Conservation (phyloP, 2,888 invertebrate genomes). For the Drosophila cognata region DNA sequence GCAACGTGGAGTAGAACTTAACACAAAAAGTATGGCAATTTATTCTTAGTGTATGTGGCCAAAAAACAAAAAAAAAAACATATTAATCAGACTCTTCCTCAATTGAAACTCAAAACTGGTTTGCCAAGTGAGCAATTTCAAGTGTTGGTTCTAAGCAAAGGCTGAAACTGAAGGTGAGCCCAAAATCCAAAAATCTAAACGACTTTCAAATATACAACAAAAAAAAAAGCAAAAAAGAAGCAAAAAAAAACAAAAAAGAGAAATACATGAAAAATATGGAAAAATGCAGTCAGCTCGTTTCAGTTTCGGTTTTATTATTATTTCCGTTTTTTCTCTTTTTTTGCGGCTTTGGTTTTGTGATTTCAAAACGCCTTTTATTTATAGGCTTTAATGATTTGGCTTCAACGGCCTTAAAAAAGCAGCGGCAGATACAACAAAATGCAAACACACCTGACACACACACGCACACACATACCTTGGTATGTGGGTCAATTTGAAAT, state of each 20-base stretch:
- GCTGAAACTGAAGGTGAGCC: conserved; percentile 47
- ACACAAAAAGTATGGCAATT: neutral
- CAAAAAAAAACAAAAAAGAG: neutral
- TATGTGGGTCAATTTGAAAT: conserved; percentile 81
- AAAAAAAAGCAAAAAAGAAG: neutral
- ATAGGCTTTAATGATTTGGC: conserved; percentile 44
- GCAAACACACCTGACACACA: conserved; percentile 63
- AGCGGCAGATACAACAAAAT: conserved; percentile 40
- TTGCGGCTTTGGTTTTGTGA: conserved; percentile 41
- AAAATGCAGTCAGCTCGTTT: conserved; percentile 67
- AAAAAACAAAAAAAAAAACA: neutral
- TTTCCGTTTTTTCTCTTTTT: conserved; percentile 17
- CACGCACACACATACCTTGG: conserved; percentile 59
- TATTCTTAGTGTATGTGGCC: neutral
- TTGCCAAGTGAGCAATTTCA: conserved; percentile 20
- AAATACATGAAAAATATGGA: conserved; percentile 20
- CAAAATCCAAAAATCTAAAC: conserved; percentile 55
- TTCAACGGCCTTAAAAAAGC: conserved; percentile 65
- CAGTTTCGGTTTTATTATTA: conserved; percentile 44
- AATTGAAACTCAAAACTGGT: conserved; percentile 35
- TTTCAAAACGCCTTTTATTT: conserved; percentile 61
- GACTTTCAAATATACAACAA: conserved; percentile 63
- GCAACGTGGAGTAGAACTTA: too few species aligned
- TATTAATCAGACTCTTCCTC: conserved; percentile 19
- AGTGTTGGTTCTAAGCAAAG: conserved; percentile 43